Evolutionary conservation across 30 jellyfish, hydroid and myxozoan species (phyloP), one percentile per base, ranked within the genome.

Genomic region (Phacellophora camtschatica): DNA sequence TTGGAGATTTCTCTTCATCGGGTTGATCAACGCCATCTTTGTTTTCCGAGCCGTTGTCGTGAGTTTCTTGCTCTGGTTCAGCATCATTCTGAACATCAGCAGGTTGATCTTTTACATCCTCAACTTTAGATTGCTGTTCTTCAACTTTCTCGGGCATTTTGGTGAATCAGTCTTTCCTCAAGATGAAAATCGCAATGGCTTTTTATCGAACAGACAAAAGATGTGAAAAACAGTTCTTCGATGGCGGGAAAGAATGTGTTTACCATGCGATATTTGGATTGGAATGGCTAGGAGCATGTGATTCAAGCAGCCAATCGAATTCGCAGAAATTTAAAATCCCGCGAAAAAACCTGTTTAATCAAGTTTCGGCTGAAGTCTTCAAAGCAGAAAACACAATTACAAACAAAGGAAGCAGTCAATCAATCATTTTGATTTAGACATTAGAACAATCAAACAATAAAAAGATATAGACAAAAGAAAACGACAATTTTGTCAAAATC

Each of bases 61-160:
- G 74, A 50, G 54, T 3, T 12, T 80, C 71, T 29, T 33, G 90
- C 57, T 32, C 80, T 13, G 48, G 69, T 64, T 80, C 77, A 58
- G 41, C 57, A 43, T 43, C 66, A 29, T 77, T 82, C 57, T 34
- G 64, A 7, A n/a, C 63, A 8, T 61, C 61, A 15, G n/a, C 61
- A 5, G 66, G 72, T 19, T 76, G 58, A 48, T 77, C 46, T 28
- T 20, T 69, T 20, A 34, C 82, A 22, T 35, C 23, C 3, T 33
- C 71, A 9, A 24, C 73, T 25, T 64, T 36, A 9, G 27, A 69
- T 13, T 79, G 37, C 25, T 32, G 55, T 13, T 80, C 91, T 22
- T 80, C 70, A 5, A 80, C 91, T 67, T 63, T 66, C 61, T 80
- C 91, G 23, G 91, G 91, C 91, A 80, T 80, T 74, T 74, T 65